Percentiles rank a stretch among this genome's conserved stretches.
Conservation (phyloP, 2,888 invertebrate genomes). For the Apotomis betuletana region DNA sequence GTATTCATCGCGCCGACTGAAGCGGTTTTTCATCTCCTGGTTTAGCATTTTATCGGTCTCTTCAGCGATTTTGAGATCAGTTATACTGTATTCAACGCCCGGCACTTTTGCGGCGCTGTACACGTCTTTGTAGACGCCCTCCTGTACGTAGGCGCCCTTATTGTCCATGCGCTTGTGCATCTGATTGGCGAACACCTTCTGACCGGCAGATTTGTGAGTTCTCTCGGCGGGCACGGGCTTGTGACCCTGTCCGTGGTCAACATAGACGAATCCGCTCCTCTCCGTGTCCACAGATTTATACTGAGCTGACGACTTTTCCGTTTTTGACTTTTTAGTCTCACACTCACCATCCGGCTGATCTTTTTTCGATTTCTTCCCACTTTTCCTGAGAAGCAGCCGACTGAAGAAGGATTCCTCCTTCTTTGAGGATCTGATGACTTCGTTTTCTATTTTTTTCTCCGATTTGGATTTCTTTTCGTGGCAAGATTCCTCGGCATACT, state of each 20-base stretch:
- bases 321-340: constrained; percentile 72
- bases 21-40: constrained; percentile 70
- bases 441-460: constrained; percentile 77
- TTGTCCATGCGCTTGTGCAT: constrained; percentile 80
- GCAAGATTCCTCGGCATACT: constrained; percentile 76
- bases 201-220: constrained; percentile 75
- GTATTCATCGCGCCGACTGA: constrained; percentile 72
- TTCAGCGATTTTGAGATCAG: constrained; percentile 80
- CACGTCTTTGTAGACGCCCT: constrained; percentile 77
- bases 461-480: constrained; percentile 79
- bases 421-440: constrained; percentile 78
- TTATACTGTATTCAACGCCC: constrained; percentile 76
- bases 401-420: constrained; percentile 86
- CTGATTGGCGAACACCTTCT: constrained; percentile 79
- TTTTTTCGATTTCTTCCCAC: constrained; percentile 87
- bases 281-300: constrained; percentile 71
- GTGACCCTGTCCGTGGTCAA: constrained; percentile 61
- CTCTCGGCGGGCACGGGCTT: constrained; percentile 75
- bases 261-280: constrained; percentile 55
- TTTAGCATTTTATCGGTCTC: constrained; percentile 79
- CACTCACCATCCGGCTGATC: constrained; percentile 75
- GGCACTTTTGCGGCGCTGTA: constrained; percentile 77
- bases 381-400: constrained; percentile 86
- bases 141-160: constrained; percentile 79
- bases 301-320: constrained; percentile 66